Conservation (phyloP, 2,797 vertebrate genomes). For the Centroberyx gerrardi region DNA sequence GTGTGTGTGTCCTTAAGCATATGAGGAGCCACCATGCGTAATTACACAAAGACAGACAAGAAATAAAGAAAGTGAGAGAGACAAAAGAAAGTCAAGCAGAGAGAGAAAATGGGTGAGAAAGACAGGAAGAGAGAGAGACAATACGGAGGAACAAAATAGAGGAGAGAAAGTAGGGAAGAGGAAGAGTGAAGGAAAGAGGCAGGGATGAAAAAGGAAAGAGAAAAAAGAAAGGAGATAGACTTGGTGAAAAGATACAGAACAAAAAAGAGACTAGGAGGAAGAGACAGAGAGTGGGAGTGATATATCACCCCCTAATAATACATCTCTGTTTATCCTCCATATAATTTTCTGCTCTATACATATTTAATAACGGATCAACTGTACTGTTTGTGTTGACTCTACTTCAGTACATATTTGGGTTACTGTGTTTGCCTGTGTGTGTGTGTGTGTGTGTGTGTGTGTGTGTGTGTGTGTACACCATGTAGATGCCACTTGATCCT, state of each 20-base stretch:
- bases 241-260: background rate
- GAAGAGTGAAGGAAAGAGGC: background rate
- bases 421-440: background rate
- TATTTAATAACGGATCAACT: background rate
- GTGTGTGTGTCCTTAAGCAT: background rate
- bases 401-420: too few species aligned
- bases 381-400: background rate
- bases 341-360: background rate
- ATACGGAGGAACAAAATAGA: background rate
- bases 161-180: background rate
- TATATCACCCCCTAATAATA: background rate
- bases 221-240: background rate
- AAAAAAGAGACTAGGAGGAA: too few species aligned
- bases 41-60: conserved; percentile 1
- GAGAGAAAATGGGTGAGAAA: background rate
- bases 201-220: background rate
- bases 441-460: conserved; percentile 7
- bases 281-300: background rate
- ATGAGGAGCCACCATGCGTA: conserved; percentile 3
- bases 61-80: too few species aligned
- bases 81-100: background rate
- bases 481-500: too few species aligned
- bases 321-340: background rate
- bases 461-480: background rate
- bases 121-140: background rate